These are phyloP conservation scores for Vombatus ursinus DNA, from an alignment of 2,113 vertebrate species.

Conservation along the genomic window DNA sequence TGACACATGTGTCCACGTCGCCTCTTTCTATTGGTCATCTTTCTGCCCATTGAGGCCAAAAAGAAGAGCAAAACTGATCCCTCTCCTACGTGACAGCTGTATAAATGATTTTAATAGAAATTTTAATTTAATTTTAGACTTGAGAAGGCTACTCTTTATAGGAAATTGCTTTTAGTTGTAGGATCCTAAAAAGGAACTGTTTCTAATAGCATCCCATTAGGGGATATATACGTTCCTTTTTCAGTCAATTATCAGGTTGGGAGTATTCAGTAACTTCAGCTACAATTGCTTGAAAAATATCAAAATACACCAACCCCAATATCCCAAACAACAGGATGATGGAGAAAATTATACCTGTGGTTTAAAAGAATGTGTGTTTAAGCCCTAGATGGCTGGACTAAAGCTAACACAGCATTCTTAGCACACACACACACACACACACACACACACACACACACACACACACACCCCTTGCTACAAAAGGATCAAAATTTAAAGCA, in stretches of 20 bases:
- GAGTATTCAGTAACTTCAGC: slow-evolving; percentile 6
- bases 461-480: not conserved
- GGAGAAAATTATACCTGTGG: slow-evolving; percentile 15
- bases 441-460: not conserved
- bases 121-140: slow-evolving; percentile 26
- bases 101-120: slow-evolving; percentile 12
- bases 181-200: not conserved
- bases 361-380: not conserved
- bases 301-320: not conserved
- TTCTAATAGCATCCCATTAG: not conserved
- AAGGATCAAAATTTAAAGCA: not conserved
- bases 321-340: not conserved
- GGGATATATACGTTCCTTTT: not conserved
- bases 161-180: slow-evolving; percentile 36
- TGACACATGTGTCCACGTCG: not conserved
- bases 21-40: too few species aligned
- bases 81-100: too few species aligned
- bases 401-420: not conserved
- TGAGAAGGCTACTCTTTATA: slow-evolving; percentile 16
- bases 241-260: not conserved
- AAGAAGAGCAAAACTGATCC: not conserved
- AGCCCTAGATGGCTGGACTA: not conserved
- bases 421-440: not conserved
- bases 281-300: not conserved
- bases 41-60: too few species aligned